phyloP scores from a whole-genome alignment of 2,888 invertebrate species.

The Anaspis maculata region DNA sequence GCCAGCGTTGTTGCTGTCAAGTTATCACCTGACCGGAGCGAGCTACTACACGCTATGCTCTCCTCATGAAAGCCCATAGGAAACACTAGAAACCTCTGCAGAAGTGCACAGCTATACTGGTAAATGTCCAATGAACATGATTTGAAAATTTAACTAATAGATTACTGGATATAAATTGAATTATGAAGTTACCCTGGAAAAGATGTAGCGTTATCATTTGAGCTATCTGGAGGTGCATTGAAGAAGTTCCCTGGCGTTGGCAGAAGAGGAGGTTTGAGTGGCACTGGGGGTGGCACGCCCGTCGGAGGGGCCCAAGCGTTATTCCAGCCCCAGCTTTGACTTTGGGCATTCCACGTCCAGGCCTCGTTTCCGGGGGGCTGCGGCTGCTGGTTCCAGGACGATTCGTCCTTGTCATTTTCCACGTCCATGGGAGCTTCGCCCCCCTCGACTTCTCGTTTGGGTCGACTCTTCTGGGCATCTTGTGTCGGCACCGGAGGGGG shows the following conservation, averaged over 20 bases:
- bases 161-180: no score
- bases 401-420: conserved; percentile 65
- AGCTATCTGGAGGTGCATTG: conserved; percentile 26
- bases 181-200: conserved; percentile 22
- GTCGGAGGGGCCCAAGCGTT: conserved; percentile 42
- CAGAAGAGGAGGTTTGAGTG: conserved; percentile 33
- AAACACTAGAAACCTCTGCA: no score
- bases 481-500: conserved; percentile 40
- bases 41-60: no score
- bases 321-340: conserved; percentile 42
- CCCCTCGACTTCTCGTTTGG: no score
- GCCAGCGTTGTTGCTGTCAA: no score
- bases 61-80: no score
- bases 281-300: conserved; percentile 23
- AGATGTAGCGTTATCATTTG: conserved; percentile 27
- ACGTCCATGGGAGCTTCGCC: conserved; percentile 87
- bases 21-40: no score
- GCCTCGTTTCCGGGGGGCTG: conserved; percentile 26
- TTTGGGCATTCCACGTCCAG: conserved; percentile 39
- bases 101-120: no score
- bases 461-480: no score
- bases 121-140: no score
- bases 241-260: conserved; percentile 35
- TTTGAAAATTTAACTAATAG: no score
- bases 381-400: neutral